Conservation (phyloP, 92 coral and sea anemone species). For the Porites divaricata region DNA sequence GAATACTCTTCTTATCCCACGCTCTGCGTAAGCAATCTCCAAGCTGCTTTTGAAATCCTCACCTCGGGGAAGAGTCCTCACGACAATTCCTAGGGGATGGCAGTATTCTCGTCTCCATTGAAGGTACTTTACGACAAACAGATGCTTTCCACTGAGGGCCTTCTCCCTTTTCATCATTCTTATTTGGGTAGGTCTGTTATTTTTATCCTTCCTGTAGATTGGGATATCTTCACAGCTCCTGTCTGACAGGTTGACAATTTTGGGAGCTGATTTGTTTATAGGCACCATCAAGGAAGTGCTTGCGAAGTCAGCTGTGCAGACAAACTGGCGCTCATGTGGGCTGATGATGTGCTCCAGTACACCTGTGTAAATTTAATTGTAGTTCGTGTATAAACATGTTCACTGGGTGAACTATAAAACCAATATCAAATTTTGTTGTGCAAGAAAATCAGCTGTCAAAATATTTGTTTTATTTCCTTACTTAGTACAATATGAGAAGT, state of each 20-base stretch:
- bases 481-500: no score
- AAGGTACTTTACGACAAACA: constrained; percentile 83
- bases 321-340: constrained; percentile 92
- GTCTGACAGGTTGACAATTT: constrained; percentile 71
- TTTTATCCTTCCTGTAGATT: constrained; percentile 50
- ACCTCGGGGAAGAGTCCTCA: constrained; percentile 65
- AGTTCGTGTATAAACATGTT: neutral
- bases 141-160: constrained; percentile 56
- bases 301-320: constrained; percentile 67
- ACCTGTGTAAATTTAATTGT: constrained; percentile 49
- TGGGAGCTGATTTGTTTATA: constrained; percentile 78
- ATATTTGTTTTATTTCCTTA: no score
- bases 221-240: constrained; percentile 68
- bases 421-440: no score
- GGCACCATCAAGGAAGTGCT: constrained; percentile 80
- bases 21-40: constrained; percentile 72
- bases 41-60: constrained; percentile 46
- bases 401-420: no score
- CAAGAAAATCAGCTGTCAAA: no score
- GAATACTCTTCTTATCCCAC: constrained; percentile 56
- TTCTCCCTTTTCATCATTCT: constrained; percentile 44
- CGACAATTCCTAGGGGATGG: constrained; percentile 80
- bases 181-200: constrained; percentile 29
- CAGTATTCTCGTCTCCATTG: constrained; percentile 72
- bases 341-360: constrained; percentile 72